Evolutionary conservation across 2,888 invertebrate species (phyloP).

Genomic region (Cinara cedri): DNA sequence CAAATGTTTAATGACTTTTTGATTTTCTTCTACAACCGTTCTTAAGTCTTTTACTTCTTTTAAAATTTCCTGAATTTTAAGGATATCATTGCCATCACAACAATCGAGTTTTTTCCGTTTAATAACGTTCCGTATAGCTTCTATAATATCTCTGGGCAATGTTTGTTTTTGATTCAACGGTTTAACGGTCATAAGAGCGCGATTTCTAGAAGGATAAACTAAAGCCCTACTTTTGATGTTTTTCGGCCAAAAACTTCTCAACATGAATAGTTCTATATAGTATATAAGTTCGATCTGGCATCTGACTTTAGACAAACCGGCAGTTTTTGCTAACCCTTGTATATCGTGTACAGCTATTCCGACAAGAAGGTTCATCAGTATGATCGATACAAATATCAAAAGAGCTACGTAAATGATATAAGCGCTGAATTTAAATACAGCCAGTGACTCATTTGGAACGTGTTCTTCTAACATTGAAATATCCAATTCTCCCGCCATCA

Average conservation of each 20-base stretch:
- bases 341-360: slow-evolving; percentile 89
- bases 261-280: slow-evolving; percentile 81
- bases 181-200: slow-evolving; percentile 81
- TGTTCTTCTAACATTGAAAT: slow-evolving; percentile 70
- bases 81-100: background rate
- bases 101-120: slow-evolving; percentile 65
- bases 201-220: slow-evolving; percentile 78
- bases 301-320: slow-evolving; percentile 81
- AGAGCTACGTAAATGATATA: slow-evolving; percentile 82
- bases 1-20: slow-evolving; percentile 51
- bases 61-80: slow-evolving; percentile 50
- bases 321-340: slow-evolving; percentile 83
- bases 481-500: slow-evolving; percentile 88
- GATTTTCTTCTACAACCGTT: slow-evolving; percentile 36
- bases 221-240: slow-evolving; percentile 70
- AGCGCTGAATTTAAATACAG: slow-evolving; percentile 76
- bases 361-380: slow-evolving; percentile 83
- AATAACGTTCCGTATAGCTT: slow-evolving; percentile 80
- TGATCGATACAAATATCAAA: slow-evolving; percentile 81
- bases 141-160: slow-evolving; percentile 78
- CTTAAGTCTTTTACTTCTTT: slow-evolving; percentile 50
- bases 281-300: slow-evolving; percentile 84
- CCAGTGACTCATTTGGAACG: slow-evolving; percentile 63
- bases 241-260: slow-evolving; percentile 78
- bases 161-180: slow-evolving; percentile 83